Evolutionary conservation across 64 coral and sea anemone species (phyloP).

Genomic region (Stichodactyla helianthus): DNA sequence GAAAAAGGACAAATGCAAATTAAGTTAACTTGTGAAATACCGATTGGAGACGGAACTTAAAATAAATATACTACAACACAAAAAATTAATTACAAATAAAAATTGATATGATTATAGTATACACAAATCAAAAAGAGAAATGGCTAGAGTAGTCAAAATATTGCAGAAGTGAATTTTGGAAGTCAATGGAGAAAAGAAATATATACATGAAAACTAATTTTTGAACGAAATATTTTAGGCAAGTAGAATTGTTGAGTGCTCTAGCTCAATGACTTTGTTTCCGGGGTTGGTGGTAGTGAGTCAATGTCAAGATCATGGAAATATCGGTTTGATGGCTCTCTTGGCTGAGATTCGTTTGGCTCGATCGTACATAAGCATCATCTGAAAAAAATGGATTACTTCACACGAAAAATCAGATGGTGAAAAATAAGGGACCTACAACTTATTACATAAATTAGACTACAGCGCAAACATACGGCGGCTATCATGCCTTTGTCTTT

Average conservation of each 20-base stretch:
- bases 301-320: conserved; percentile 72
- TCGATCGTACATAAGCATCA: conserved; percentile 70
- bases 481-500: too few species aligned
- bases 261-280: conserved; percentile 4
- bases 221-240: not conserved
- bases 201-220: not conserved
- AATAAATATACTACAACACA: not conserved
- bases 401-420: too few species aligned
- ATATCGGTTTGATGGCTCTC: conserved; percentile 68
- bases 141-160: not conserved
- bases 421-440: too few species aligned
- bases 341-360: conserved; percentile 76
- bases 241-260: not conserved
- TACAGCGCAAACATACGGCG: too few species aligned
- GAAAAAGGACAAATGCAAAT: not conserved
- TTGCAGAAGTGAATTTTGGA: not conserved
- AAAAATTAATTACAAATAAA: not conserved
- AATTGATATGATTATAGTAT: not conserved
- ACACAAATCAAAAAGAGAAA: not conserved
- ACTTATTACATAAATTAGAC: too few species aligned
- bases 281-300: conserved; percentile 48
- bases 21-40: not conserved
- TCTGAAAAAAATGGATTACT: too few species aligned
- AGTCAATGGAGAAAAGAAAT: not conserved
- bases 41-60: not conserved